Percentiles rank a stretch among this genome's conserved stretches.
These are phyloP conservation scores for Nannoperca obscura DNA, from an alignment of 2,797 vertebrate genomes.

Conservation along the genomic window DNA sequence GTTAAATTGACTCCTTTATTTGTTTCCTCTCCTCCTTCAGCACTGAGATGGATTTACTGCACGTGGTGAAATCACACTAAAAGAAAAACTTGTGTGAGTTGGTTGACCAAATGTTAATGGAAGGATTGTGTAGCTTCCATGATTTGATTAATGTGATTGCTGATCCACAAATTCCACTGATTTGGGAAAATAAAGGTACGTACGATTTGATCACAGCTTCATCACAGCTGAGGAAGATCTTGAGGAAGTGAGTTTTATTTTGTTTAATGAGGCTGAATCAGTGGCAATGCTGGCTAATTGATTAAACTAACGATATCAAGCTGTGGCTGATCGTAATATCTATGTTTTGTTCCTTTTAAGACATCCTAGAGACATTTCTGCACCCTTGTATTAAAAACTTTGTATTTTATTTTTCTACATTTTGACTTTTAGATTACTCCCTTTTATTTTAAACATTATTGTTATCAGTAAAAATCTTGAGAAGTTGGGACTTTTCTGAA, in stretches of 20 bases:
- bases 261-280: conserved; percentile 1
- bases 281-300: background rate
- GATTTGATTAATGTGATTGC: background rate
- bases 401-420: background rate
- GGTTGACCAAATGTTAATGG: background rate
- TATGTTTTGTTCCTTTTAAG: background rate
- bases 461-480: conserved; percentile 22
- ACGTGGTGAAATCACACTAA: background rate
- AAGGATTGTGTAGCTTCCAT: no score
- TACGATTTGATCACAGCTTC: background rate
- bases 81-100: background rate
- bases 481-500: conserved; percentile 14
- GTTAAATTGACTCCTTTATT: background rate
- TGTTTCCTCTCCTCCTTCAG: background rate
- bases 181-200: background rate
- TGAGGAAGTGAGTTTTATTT: background rate
- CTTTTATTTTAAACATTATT: conserved; percentile 21
- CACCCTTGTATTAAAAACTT: conserved; percentile 22
- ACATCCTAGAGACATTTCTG: conserved; percentile 40
- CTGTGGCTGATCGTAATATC: background rate
- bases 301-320: background rate
- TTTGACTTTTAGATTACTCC: background rate
- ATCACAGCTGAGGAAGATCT: conserved; percentile 3
- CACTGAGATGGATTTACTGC: background rate
- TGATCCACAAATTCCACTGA: background rate